These are phyloP conservation scores for Drosophila dunni DNA, from an alignment of 1,140 invertebrate genomes.

Conservation along the genomic window DNA sequence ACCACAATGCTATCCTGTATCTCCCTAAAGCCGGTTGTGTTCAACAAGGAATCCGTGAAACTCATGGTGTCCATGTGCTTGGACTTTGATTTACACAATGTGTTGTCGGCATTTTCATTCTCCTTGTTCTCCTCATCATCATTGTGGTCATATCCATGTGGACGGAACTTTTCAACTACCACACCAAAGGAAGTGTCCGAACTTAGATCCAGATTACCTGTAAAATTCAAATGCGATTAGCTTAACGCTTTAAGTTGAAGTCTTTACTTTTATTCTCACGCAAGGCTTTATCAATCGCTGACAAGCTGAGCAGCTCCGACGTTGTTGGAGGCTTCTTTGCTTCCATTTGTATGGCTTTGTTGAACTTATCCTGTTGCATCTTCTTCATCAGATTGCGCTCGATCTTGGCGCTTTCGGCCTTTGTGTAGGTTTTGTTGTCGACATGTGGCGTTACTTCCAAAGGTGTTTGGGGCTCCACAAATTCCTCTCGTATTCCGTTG, in stretches of 20 bases:
- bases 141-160: constrained; percentile 27
- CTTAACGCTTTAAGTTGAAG: background rate
- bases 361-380: constrained; percentile 49
- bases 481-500: constrained; percentile 36
- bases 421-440: constrained; percentile 78
- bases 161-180: constrained; percentile 51
- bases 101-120: constrained; percentile 59
- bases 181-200: constrained; percentile 64
- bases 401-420: constrained; percentile 35
- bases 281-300: constrained; percentile 74
- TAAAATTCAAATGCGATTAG: background rate
- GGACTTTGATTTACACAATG: constrained; percentile 50
- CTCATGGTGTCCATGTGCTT: constrained; percentile 70
- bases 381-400: constrained; percentile 58
- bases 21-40: constrained; percentile 67
- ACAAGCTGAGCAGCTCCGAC: constrained; percentile 71
- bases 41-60: constrained; percentile 73
- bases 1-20: constrained; percentile 57
- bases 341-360: constrained; percentile 35
- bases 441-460: constrained; percentile 57
- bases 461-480: constrained; percentile 27
- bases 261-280: constrained; percentile 34
- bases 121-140: constrained; percentile 47
- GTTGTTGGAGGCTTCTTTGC: constrained; percentile 46
- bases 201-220: constrained; percentile 59